Base-by-base conservation (phyloP, 2,888 invertebrate genomes). In the Eudemis profundana region DNA sequence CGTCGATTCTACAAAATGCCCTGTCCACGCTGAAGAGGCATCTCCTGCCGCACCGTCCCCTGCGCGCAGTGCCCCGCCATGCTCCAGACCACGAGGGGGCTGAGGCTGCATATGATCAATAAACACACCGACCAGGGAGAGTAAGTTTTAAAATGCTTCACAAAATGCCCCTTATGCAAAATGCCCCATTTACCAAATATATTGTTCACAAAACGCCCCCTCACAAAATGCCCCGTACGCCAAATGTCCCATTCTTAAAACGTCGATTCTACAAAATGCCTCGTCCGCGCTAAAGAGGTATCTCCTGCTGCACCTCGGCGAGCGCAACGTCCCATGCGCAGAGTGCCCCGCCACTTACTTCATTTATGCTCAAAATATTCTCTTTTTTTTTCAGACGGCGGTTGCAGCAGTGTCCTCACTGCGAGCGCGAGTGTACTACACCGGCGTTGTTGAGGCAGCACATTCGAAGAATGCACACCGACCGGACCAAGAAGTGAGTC, bases 391-490 rank as follows among this genome's bases (percentile, higher is more conserved):
- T 3, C 27, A 62, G 53, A 10, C 53, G 14, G 4, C 33, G 33
- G 36, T 21, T 21, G 27, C 65, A 69, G 44, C 74, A 73, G 23
- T 84, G 83, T 38, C 54, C 67, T 3, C 67, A 72, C 12, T 84
- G 84, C 56, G 69, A 71, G 5, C 78, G 83, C 15, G 74, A 78
- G 33, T 78, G 79, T 44, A 76, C 74, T 2, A 79, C 79, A 7
- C 74, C 73, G 2, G 76, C 77, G 21, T 76, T 83, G 72, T 75
- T 84, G 33, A 70, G 74, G 12, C 73, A 77, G 0, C 84, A 84
- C 70, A 71, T 77, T 21, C 72, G 74, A 15, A 63, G 84, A 5
- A 84, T 84, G 84, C 84, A 84, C 71, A 72, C 74, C 27, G 82
- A 81, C 51, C 68, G 81, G 5, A 77, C 78, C 4, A 81, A 80